phyloP scores from a whole-genome alignment of 2,888 invertebrate genomes.

The Drosophila eohydei region DNA sequence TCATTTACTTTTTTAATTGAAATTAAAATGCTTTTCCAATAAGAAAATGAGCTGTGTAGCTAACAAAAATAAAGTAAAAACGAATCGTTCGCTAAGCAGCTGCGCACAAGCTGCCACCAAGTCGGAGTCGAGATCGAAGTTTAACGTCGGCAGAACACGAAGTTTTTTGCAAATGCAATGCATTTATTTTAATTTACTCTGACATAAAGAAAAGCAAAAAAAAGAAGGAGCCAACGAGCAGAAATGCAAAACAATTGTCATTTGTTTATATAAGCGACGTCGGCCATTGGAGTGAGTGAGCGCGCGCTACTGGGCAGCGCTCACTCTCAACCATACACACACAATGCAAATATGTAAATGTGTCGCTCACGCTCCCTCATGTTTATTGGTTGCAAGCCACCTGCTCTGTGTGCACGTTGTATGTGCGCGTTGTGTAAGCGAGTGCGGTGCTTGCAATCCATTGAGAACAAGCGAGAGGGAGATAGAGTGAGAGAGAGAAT shows the following conservation, averaged over 20 bases:
- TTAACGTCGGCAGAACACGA: constrained; percentile 51
- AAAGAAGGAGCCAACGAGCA: constrained; percentile 55
- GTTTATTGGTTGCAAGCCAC: constrained; percentile 84
- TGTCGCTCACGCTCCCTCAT: constrained; percentile 69
- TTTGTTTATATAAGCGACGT: constrained; percentile 77
- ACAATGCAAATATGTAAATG: constrained; percentile 73
- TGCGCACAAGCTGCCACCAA: constrained; percentile 60
- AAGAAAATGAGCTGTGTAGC: constrained; percentile 53
- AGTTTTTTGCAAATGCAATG: constrained; percentile 67
- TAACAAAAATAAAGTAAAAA: constrained; percentile 48
- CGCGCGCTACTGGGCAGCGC: constrained; percentile 58
- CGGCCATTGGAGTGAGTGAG: constrained; percentile 65
- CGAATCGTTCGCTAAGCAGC: constrained; percentile 54
- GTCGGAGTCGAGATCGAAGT: constrained; percentile 33
- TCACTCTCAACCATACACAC: constrained; percentile 49
- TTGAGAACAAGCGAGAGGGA: constrained; percentile 10
- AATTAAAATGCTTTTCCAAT: constrained; percentile 80
- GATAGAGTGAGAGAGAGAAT: constrained; percentile 29
- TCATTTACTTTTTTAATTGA: constrained; percentile 81
- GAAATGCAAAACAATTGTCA: constrained; percentile 82
- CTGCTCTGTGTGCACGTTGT: constrained; percentile 66
- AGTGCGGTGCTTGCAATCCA: constrained; percentile 30
- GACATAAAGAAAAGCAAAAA: constrained; percentile 39
- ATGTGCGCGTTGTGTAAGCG: constrained; percentile 51
- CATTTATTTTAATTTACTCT: constrained; percentile 80